Base-by-base conservation (phyloP, 2,113 vertebrate species). In the Engystomops pustulosus region DNA sequence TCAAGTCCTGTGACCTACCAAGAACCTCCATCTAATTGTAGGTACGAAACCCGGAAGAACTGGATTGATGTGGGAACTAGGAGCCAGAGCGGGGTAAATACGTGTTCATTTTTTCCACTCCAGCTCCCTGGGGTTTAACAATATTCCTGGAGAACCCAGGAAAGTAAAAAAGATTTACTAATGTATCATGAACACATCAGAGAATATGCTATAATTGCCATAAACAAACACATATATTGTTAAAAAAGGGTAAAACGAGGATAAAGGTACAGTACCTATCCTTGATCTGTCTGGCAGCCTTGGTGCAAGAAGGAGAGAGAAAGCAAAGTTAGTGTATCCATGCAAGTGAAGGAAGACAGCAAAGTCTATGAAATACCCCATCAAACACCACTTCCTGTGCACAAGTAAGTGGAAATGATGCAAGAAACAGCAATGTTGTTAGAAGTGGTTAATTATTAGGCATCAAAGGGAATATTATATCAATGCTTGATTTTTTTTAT, bases 271-370 rank as follows among this genome's bases (percentile, higher is more conserved):
- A 91, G 79, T 95, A 99, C 97, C 96, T 95, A 94, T 98, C 97
- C 91, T 97, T 98, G 95, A 98, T 98, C 92, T 97, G 95, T 95
- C 94, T 98, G 87, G 96, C 91, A 92, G 96, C 96, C 97, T 99
- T 95, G 93, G 89, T 85, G 89, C 87, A 89, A 86, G 90, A 86
- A 93, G 88, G 92, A 94, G 91, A 93, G 89, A 94, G 91, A 94
- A 88, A 93, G 92, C 89, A 92, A 79, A 94, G 91, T 96, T 94
- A 96, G 93, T 93, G 90, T 88, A 91, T 91, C 88, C 94, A 95
- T 95, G 94, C 93, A 93, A 92, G 87, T 89, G 88, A 88, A 87
- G 17, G 89, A 90, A 81, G 85, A 87, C 79, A 86, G 87, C 86
- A 90, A 90, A 81, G 85, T 79, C 74, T 91, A 92, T 91, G 92